Percentiles rank a stretch among this genome's conserved stretches.
Conservation (phyloP, 1,140 invertebrate species). For the Aradophagus sp. region DNA sequence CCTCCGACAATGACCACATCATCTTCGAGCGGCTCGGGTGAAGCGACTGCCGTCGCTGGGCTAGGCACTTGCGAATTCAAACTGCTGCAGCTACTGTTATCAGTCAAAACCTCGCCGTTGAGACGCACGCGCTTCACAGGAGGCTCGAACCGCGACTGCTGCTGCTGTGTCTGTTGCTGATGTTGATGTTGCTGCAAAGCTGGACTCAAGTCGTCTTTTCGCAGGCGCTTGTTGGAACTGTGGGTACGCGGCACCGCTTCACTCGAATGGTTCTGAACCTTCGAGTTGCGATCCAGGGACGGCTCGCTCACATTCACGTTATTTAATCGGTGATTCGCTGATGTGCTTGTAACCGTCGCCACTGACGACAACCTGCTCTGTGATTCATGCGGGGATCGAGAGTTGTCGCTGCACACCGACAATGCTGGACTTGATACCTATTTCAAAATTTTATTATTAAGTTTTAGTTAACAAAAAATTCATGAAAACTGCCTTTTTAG, state of each 20-base stretch:
- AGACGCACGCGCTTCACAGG: slow-evolving; percentile 65
- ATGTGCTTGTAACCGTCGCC: slow-evolving; percentile 26
- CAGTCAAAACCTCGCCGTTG: slow-evolving; percentile 70
- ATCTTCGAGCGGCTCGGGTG: slow-evolving; percentile 31
- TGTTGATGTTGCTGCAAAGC: too few species aligned
- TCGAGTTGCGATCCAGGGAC: slow-evolving; percentile 47
- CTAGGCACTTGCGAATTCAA: slow-evolving; percentile 74
- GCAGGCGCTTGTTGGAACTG: slow-evolving; percentile 78
- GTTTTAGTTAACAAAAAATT: too few species aligned
- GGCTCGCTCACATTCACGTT: slow-evolving; percentile 50
- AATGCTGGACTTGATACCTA: slow-evolving; percentile 68
- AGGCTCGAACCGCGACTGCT: slow-evolving; percentile 51
- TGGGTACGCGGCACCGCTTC: slow-evolving; percentile 78
- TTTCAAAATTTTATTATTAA: too few species aligned
- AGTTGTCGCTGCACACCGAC: slow-evolving; percentile 69
- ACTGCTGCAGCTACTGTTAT: slow-evolving; percentile 52
- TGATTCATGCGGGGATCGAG: slow-evolving; percentile 68
- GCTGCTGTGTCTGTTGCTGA: too few species aligned
- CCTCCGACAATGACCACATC: slow-evolving; percentile 58
- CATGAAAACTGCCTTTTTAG: too few species aligned
- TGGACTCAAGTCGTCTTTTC: slow-evolving; percentile 74
- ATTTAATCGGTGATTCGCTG: slow-evolving; percentile 66
- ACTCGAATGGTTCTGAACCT: slow-evolving; percentile 66
- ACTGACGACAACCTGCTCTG: slow-evolving; percentile 58
- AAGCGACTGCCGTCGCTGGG: slow-evolving; percentile 56